Base-by-base conservation (phyloP, 1,140 invertebrate species). In the Laupala kohalensis region DNA sequence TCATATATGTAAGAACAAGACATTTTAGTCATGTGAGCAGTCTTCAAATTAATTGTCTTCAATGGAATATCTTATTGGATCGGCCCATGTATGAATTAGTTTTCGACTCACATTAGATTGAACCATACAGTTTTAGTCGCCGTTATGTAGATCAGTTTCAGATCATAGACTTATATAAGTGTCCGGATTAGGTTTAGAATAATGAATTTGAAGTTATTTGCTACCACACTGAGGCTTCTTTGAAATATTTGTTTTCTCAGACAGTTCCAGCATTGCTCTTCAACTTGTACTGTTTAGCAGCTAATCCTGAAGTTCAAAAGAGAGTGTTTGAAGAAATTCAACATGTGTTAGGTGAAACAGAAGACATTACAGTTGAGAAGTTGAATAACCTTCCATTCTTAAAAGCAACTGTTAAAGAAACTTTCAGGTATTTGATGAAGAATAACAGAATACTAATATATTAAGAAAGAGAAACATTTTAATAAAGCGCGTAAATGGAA, bases 361-460 rank as follows among this genome's bases (percentile, higher is more conserved):
- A 70, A 69, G 23, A 65, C 0, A 74, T 86, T 12, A 83, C 80
- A 30, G 71, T 76, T 13, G 76, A 81, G 9, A 74, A 73, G 12
- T 71, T 87, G 5, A 78, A 79, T 64, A 76, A 79, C 64, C 70
- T 84, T 68, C 75, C 78, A 0, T 85, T 85, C 72, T 76, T 87
- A 2, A 86, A 86, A 78, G 85, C 85, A 12, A 83, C 82, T 74
- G 78, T 88, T 0, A 87, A 86, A 73, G 87, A 88, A 80, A 80
- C 82, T 4, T 85, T 87, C 73, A 79, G 85, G 84, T 84, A 37
- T 70, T 67, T 6, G 9, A 19, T 53, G n/a, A n/a, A n/a, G n/a
- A n/a, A n/a, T n/a, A n/a, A n/a, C n/a, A n/a, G n/a, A n/a, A n/a
- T n/a, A n/a, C n/a, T n/a, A n/a, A 53, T 15, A 13, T 53, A 13